Evolutionary conservation across 2,888 invertebrate species (phyloP).

Genomic region (Osmoderma eremita): DNA sequence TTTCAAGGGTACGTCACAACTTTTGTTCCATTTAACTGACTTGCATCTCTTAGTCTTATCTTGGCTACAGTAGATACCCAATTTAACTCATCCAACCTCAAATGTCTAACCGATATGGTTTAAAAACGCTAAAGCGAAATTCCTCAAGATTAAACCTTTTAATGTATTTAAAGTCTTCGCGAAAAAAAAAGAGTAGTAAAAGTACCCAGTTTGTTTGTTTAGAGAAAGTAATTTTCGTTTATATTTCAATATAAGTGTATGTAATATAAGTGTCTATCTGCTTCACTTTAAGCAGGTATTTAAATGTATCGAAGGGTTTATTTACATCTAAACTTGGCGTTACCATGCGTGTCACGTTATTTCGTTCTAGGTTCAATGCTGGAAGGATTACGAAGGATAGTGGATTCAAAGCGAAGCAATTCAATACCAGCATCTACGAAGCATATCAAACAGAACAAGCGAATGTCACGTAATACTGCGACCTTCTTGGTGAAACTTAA

Average conservation of each 20-base stretch:
- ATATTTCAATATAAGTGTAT: slow-evolving; percentile 17
- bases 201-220: not conserved
- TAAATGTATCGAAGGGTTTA: slow-evolving; percentile 32
- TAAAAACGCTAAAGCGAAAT: too few relatives aligned
- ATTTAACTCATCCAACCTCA: too few relatives aligned
- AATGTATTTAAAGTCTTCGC: too few relatives aligned
- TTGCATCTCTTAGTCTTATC: too few relatives aligned
- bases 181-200: too few relatives aligned
- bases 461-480: slow-evolving; percentile 9
- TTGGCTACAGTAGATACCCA: too few relatives aligned
- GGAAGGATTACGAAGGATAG: slow-evolving; percentile 32
- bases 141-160: too few relatives aligned
- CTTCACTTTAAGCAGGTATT: slow-evolving; percentile 29
- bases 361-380: slow-evolving; percentile 28
- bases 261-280: slow-evolving; percentile 33
- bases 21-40: too few relatives aligned
- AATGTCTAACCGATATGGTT: too few relatives aligned
- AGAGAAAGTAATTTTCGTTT: slow-evolving; percentile 5
- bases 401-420: slow-evolving; percentile 29
- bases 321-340: slow-evolving; percentile 28
- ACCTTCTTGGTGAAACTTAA: not conserved
- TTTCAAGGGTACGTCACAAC: too few relatives aligned
- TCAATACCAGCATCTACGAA: slow-evolving; percentile 22
- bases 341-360: slow-evolving; percentile 31
- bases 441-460: slow-evolving; percentile 30